Base-by-base conservation (phyloP, 53 echinoderm and acorn worm genomes). In the Holothuria scabra region DNA sequence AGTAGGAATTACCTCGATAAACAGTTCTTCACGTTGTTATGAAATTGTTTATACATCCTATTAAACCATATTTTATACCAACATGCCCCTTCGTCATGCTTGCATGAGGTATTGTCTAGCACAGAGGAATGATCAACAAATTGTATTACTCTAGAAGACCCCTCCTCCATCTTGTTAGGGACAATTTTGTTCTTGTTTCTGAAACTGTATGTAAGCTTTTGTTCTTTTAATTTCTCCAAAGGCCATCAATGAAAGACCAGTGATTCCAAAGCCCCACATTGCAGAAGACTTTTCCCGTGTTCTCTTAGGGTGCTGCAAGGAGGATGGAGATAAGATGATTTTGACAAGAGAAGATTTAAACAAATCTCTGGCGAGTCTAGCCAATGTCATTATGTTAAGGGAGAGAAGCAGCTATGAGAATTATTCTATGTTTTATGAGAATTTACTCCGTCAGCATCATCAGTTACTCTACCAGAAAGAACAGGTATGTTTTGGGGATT, bases 371-470 rank as follows among this genome's bases (percentile, higher is more conserved):
- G 81, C 94, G 28, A 79, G 74, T 34, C 86, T 99, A 34, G 88
- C 94, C 25, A 94, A 85, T 38, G 89, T 92, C 19, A 86, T 97
- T 65, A 97, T 97, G 97, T 21, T 69, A 18, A 90, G 94, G 38
- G 99, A 95, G 74, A 89, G 88, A 59, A 95, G 92, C 78, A 99
- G 91, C 82, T 99, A 86, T 67, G 99, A 99, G 84, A 94, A 89
- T 59, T 99, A 99, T 72, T 99, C 99, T 76, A 99, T 99, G 99
- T 99, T 92, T 85, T 95, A 99, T 59, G 99, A 97, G 69, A 99
- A 95, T 38, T 87, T 99, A 0, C 64, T 99, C 37, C 80, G 99
- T 58, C 99, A 99, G 46, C 93, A 99, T 31, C 99, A 99, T 76
- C 99, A 99, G 83, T 31, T 95, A 24, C 85, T 99, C 28, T 99